These are phyloP conservation scores for Notothenia coriiceps DNA, from an alignment of 2,113 vertebrate species.

Conservation along the genomic window DNA sequence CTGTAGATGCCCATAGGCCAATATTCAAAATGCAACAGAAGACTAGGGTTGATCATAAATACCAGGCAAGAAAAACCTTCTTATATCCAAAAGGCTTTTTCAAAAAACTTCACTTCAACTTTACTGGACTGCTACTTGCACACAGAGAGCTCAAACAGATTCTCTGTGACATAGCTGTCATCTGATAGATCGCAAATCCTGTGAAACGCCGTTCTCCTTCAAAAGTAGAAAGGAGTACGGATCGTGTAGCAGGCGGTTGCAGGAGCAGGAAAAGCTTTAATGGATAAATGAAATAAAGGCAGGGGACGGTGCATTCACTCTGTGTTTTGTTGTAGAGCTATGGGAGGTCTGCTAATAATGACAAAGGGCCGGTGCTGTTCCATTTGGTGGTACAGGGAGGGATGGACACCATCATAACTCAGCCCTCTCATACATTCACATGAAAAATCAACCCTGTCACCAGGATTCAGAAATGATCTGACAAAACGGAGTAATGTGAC, in stretches of 20 bases:
- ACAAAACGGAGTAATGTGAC: slow-evolving; percentile 61
- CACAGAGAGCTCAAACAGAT: slow-evolving; percentile 44
- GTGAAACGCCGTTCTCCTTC: slow-evolving; percentile 44
- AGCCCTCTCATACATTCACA: slow-evolving; percentile 62
- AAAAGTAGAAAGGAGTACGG: slow-evolving; percentile 20
- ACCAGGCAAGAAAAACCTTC: slow-evolving; percentile 25
- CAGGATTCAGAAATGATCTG: slow-evolving; percentile 61
- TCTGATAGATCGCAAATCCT: slow-evolving; percentile 65
- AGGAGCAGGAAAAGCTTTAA: slow-evolving; percentile 62
- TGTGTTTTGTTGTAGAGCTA: slow-evolving; percentile 47
- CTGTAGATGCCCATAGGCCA: slow-evolving; percentile 23
- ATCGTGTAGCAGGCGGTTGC: slow-evolving; percentile 26
- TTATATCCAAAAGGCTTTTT: slow-evolving; percentile 31
- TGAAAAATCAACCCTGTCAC: slow-evolving; percentile 75
- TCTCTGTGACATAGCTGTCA: slow-evolving; percentile 25
- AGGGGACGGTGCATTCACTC: slow-evolving; percentile 25
- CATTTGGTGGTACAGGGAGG: slow-evolving; percentile 60
- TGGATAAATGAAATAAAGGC: slow-evolving; percentile 63
- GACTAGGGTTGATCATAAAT: slow-evolving; percentile 41
- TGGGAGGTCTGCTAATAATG: slow-evolving; percentile 71
- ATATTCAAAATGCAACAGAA: slow-evolving; percentile 45
- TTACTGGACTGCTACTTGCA: slow-evolving; percentile 35
- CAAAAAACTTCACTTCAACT: slow-evolving; percentile 30
- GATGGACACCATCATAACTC: slow-evolving; percentile 67
- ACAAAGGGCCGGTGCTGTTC: slow-evolving; percentile 66